Percentiles rank a stretch among this genome's conserved stretches.
phyloP scores from a whole-genome alignment of 37 sponge, comb jelly and placozoan genomes.

The Haliclona indistincta region DNA sequence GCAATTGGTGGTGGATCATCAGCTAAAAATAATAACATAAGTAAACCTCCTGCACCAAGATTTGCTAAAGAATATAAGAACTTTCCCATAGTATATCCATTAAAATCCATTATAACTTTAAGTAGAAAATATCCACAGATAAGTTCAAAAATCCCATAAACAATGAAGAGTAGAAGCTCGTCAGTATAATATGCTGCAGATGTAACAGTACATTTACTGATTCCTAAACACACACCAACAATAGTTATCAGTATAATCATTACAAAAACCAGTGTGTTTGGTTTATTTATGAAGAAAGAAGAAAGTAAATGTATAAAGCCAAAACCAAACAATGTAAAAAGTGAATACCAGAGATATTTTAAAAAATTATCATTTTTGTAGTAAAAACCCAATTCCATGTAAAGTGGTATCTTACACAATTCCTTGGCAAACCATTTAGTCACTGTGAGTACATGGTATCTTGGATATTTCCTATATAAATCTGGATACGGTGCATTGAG shows the following conservation, averaged over 20 bases:
- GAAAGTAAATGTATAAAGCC: not conserved
- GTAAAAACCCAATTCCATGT: not conserved
- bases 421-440: too few relatives aligned
- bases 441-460: too few relatives aligned
- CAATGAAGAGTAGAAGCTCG: too few relatives aligned
- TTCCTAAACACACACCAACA: too few relatives aligned
- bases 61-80: not conserved
- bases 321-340: not conserved
- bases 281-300: not conserved
- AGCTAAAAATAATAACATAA: too few relatives aligned
- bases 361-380: not conserved
- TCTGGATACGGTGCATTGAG: too few relatives aligned
- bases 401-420: not conserved
- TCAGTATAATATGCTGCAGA: too few relatives aligned
- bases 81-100: not conserved
- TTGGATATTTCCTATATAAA: too few relatives aligned
- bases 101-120: not conserved
- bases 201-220: too few relatives aligned
- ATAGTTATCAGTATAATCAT: not conserved
- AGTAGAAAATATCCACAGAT: too few relatives aligned
- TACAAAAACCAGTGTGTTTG: not conserved
- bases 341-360: not conserved
- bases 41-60: not conserved
- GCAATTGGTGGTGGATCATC: too few relatives aligned
- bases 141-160: too few relatives aligned